These are phyloP conservation scores for Patiria pectinifera DNA, from an alignment of 53 echinoderm and acorn worm species.

Conservation along the genomic window DNA sequence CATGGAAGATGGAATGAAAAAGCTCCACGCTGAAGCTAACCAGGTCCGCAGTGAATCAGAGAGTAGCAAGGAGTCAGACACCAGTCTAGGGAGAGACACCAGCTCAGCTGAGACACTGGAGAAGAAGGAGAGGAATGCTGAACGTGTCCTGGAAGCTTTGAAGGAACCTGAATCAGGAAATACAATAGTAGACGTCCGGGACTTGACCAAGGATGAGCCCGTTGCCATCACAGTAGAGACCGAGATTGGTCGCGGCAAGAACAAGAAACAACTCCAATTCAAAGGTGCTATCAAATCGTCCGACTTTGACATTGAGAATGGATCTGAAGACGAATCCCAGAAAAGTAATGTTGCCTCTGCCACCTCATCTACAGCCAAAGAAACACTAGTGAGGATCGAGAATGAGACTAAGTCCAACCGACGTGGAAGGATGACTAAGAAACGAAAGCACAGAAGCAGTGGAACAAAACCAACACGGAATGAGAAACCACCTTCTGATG, in stretches of 20 bases:
- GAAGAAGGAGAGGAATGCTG: conserved; percentile 12
- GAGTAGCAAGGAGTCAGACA: conserved; percentile 65
- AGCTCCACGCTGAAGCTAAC: conserved; percentile 60
- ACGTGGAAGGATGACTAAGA: conserved; percentile 67
- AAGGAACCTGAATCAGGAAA: conserved; percentile 50
- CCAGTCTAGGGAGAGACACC: conserved; percentile 41
- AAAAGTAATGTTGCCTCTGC: not conserved
- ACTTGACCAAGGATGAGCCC: conserved; percentile 28
- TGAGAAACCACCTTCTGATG: conserved; percentile 30
- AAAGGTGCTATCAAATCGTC: conserved; percentile 36
- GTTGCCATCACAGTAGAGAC: conserved; percentile 67
- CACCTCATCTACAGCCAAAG: conserved; percentile 20
- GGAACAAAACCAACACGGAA: conserved; percentile 37
- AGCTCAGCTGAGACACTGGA: conserved; percentile 2
- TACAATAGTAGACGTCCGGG: conserved; percentile 25
- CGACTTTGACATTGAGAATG: conserved; percentile 52
- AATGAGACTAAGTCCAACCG: conserved; percentile 48
- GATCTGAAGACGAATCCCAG: conserved; percentile 17
- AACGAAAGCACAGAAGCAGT: conserved; percentile 53
- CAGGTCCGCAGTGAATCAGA: conserved; percentile 52
- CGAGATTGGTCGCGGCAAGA: conserved; percentile 64
- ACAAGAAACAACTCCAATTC: conserved; percentile 61
- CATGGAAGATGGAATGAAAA: conserved; percentile 83
- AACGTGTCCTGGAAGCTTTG: conserved; percentile 30
- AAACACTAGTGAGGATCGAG: conserved; percentile 37